Evolutionary conservation across 1,140 invertebrate genomes (phyloP).

Genomic region (Sycophila sp.): DNA sequence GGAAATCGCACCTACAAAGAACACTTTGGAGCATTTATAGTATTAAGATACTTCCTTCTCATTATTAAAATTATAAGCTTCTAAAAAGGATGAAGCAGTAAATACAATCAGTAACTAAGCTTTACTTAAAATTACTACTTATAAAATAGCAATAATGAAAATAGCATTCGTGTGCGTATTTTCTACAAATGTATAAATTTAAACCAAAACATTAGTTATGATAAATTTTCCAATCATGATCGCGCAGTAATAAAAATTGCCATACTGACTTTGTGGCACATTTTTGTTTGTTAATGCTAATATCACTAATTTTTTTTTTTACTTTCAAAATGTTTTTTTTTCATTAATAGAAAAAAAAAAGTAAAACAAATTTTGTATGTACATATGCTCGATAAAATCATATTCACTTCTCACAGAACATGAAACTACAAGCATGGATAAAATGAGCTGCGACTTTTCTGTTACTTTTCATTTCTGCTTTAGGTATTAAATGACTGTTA

Average conservation of each 20-base stretch:
- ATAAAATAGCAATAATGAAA: not conserved
- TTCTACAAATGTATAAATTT: not conserved
- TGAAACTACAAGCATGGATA: no score
- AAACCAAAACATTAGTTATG: not conserved
- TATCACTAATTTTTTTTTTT: conserved; percentile 16
- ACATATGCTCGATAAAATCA: not conserved
- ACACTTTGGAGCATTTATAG: not conserved
- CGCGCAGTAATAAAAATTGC: not conserved
- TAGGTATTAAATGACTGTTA: conserved; percentile 1
- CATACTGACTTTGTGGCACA: not conserved
- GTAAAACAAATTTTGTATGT: not conserved
- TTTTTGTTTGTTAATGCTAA: conserved; percentile 14
- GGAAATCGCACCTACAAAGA: not conserved
- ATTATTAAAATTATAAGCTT: conserved; percentile 9
- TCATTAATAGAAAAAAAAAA: not conserved
- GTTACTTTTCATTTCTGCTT: no score
- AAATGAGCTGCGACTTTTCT: no score
- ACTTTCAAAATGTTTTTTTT: conserved; percentile 1
- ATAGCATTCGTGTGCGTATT: not conserved
- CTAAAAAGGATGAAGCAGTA: not conserved
- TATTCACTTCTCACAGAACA: no score
- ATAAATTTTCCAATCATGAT: not conserved
- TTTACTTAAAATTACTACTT: conserved; percentile 10
- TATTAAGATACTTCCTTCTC: not conserved
- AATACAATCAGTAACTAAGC: not conserved